Evolutionary conservation across 2,113 vertebrate genomes (phyloP).

Genomic region (Mobula hypostoma): DNA sequence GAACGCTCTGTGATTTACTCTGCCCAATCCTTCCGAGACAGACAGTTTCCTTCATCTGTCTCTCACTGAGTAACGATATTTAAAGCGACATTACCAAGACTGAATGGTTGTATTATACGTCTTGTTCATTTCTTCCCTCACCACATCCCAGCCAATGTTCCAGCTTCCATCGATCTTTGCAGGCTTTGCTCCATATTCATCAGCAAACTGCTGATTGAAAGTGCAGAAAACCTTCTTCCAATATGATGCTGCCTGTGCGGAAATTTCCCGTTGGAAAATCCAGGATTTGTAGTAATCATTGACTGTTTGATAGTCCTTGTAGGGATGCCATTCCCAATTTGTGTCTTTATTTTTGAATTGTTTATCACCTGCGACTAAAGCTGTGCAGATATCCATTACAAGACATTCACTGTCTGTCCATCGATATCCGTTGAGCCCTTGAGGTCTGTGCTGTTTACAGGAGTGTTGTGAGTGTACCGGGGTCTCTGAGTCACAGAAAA

Average conservation of each 20-base stretch:
- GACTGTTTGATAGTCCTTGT: background rate
- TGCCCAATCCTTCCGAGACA: too few species aligned
- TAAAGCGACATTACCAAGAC: background rate
- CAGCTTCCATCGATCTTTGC: background rate
- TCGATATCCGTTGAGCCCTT: background rate
- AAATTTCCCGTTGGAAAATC: background rate
- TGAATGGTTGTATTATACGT: background rate
- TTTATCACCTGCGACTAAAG: background rate
- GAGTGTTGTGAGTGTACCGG: background rate
- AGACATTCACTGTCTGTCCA: background rate
- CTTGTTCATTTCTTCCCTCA: slow-evolving; percentile 26
- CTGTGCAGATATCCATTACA: slow-evolving; percentile 8
- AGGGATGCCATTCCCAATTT: background rate
- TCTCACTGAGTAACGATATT: background rate
- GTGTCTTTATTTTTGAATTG: background rate
- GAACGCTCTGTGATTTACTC: too few species aligned
- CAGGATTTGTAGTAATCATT: slow-evolving; percentile 36
- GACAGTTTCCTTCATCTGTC: too few species aligned
- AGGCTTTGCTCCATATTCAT: background rate
- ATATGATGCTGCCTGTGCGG: slow-evolving; percentile 12
- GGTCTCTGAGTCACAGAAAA: too few species aligned
- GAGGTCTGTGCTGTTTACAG: background rate
- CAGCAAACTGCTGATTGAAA: slow-evolving; percentile 13
- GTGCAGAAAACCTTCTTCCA: slow-evolving; percentile 26
- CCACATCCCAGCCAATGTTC: background rate